Conservation (phyloP, 1,140 invertebrate genomes). For the Linepithema humile region DNA sequence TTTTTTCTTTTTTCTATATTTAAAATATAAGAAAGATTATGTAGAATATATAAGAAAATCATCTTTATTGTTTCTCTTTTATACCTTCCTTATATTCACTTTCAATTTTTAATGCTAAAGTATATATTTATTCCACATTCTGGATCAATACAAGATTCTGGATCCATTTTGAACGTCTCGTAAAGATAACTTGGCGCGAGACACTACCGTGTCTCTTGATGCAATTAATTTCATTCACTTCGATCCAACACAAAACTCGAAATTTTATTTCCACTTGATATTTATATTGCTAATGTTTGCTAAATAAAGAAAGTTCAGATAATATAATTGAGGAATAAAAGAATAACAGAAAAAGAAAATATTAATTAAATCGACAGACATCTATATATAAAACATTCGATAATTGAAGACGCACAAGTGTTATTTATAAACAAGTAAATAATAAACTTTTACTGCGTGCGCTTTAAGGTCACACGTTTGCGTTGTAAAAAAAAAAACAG, state of each 20-base stretch:
- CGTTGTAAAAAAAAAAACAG: too few species aligned
- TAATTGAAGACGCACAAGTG: too few species aligned
- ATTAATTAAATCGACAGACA: not conserved
- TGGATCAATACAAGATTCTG: slow-evolving; percentile 17
- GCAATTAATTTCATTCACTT: not conserved
- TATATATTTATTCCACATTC: too few species aligned
- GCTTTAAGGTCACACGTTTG: too few species aligned
- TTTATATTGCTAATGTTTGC: not conserved
- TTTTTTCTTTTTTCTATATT: not conserved
- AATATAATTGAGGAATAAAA: not conserved
- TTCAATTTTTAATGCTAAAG: not conserved
- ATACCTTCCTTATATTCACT: not conserved
- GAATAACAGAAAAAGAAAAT: not conserved
- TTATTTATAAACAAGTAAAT: too few species aligned
- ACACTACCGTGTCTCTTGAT: too few species aligned
- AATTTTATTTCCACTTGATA: not conserved
- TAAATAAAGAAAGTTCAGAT: not conserved
- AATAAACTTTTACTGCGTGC: not conserved
- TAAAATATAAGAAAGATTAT: too few species aligned
- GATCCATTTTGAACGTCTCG: not conserved
- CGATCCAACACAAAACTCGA: not conserved
- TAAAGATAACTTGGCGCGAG: too few species aligned
- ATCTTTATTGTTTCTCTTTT: not conserved
- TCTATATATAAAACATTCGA: too few species aligned
- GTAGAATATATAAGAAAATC: too few species aligned